These are phyloP conservation scores for Steinernema feltiae DNA, from an alignment of 1,140 invertebrate species.

Conservation along the genomic window DNA sequence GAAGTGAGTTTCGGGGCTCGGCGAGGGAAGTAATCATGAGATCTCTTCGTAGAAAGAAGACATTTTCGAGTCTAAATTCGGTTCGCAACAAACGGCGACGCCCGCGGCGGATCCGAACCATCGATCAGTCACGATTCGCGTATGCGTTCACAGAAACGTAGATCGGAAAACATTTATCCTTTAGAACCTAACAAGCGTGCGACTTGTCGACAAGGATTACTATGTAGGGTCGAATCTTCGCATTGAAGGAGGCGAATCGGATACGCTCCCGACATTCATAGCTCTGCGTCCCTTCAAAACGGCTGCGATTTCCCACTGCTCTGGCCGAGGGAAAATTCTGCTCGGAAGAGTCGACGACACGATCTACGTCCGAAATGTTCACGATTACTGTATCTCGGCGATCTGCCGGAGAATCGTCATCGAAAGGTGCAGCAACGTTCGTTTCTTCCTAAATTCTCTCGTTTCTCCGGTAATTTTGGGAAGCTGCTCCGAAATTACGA, in stretches of 20 bases:
- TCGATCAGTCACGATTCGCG: not conserved
- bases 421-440: not conserved
- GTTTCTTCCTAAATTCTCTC: not conserved
- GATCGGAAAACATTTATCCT: not conserved
- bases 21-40: no score
- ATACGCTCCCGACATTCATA: not conserved
- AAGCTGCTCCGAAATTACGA: not conserved
- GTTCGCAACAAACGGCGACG: not conserved
- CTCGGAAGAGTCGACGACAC: not conserved
- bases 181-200: not conserved
- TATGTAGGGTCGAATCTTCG: not conserved
- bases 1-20: not conserved
- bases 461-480: not conserved
- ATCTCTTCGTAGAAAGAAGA: not conserved
- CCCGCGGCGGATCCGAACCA: not conserved
- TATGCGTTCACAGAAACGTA: not conserved
- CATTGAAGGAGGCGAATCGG: not conserved
- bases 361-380: not conserved
- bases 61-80: not conserved
- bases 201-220: not conserved
- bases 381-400: not conserved
- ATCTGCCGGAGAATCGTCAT: constrained; percentile 8
- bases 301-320: not conserved
- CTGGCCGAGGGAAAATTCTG: not conserved
- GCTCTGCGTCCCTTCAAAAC: not conserved